Percentiles rank a stretch among this genome's conserved stretches.
phyloP scores from a whole-genome alignment of 2,888 invertebrate species.

The Synergus itoensis region DNA sequence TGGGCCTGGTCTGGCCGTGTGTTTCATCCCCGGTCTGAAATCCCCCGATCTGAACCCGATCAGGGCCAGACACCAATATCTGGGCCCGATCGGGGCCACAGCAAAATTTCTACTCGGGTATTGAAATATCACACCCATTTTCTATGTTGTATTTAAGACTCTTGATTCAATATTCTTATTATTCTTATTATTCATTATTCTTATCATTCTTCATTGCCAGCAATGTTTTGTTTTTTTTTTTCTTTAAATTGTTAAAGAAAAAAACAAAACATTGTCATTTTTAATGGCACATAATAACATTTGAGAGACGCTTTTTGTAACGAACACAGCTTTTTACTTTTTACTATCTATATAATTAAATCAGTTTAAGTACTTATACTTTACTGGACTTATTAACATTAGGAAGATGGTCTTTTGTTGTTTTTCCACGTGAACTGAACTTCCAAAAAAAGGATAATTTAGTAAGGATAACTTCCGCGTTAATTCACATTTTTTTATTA shows the following conservation, averaged over 20 bases:
- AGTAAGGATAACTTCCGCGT: background rate
- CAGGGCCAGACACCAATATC: too few species aligned
- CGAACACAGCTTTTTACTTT: background rate
- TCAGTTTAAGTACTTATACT: background rate
- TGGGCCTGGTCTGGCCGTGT: too few species aligned
- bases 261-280: background rate
- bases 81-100: too few species aligned
- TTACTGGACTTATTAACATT: background rate
- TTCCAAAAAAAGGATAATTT: conserved; percentile 7
- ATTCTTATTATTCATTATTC: too few species aligned
- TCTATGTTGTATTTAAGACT: too few species aligned
- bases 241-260: background rate
- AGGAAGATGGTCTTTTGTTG: background rate
- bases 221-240: too few species aligned
- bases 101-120: too few species aligned
- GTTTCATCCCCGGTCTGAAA: too few species aligned
- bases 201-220: background rate
- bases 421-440: too few species aligned
- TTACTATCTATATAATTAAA: background rate
- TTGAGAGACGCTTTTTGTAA: background rate
- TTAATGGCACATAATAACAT: background rate
- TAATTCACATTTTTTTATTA: background rate
- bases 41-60: too few species aligned
- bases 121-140: too few species aligned
- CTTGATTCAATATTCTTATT: background rate